phyloP scores from a whole-genome alignment of 2,888 invertebrate genomes.

The Leucophora obtusa region DNA sequence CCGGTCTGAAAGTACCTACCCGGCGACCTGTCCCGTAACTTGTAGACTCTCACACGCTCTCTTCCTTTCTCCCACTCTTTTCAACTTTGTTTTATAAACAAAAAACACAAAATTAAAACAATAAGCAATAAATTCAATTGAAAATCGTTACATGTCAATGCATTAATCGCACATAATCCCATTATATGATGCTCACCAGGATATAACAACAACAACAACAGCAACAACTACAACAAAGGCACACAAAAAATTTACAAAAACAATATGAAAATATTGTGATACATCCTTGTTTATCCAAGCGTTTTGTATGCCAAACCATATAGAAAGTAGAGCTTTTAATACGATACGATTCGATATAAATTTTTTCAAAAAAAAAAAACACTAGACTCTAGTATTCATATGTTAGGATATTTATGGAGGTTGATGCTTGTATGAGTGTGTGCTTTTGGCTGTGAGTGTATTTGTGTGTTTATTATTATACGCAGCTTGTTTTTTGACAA shows the following conservation, averaged over 20 bases:
- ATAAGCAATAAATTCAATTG: slow-evolving; percentile 79
- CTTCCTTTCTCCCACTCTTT: slow-evolving; percentile 16
- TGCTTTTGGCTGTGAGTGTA: slow-evolving; percentile 34
- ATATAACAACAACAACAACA: slow-evolving; percentile 45
- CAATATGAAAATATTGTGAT: slow-evolving; percentile 41
- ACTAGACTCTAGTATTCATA: slow-evolving; percentile 65
- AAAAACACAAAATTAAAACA: slow-evolving; percentile 71
- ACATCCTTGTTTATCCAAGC: slow-evolving; percentile 63
- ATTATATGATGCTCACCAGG: slow-evolving; percentile 73
- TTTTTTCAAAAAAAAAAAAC: slow-evolving; percentile 66
- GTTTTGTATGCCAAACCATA: slow-evolving; percentile 61
- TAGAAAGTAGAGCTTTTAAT: slow-evolving; percentile 56
- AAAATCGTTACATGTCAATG: slow-evolving; percentile 79
- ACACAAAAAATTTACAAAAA: slow-evolving; percentile 29
- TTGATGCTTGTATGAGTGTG: slow-evolving; percentile 21
- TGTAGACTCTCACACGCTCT: neutral
- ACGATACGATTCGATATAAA: slow-evolving; percentile 65
- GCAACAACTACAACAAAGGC: slow-evolving; percentile 31
- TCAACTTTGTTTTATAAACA: slow-evolving; percentile 23
- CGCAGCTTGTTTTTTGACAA: slow-evolving; percentile 73
- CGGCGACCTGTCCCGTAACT: too few species aligned
- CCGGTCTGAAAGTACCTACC: too few species aligned
- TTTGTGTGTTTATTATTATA: slow-evolving; percentile 65
- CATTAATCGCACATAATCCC: slow-evolving; percentile 79
- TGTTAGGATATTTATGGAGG: slow-evolving; percentile 51